These are phyloP conservation scores for Pygocentrus nattereri DNA, from an alignment of 2,797 vertebrate genomes.

Conservation along the genomic window DNA sequence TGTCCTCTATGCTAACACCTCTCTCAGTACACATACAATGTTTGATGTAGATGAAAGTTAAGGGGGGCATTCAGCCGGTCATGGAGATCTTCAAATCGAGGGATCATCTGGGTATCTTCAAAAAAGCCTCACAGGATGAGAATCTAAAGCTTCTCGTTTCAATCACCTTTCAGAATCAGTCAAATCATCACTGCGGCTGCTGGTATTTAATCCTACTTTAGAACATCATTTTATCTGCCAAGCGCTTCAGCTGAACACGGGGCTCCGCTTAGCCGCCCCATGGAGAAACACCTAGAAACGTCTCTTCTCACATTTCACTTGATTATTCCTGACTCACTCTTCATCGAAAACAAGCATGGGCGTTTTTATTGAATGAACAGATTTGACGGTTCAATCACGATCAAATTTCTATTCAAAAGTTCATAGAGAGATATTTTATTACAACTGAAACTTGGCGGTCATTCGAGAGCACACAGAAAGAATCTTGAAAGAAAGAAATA, in stretches of 20 bases:
- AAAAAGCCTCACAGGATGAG: background rate
- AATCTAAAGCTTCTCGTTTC: constrained; percentile 16
- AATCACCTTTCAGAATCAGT: background rate
- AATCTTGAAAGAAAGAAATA: too few relatives aligned
- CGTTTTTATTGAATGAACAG: too few relatives aligned
- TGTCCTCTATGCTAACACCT: background rate
- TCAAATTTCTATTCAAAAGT: too few relatives aligned
- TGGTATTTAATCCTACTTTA: background rate
- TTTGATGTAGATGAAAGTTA: constrained; percentile 6
- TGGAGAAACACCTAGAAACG: background rate
- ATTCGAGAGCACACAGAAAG: too few relatives aligned
- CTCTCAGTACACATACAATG: too few relatives aligned
- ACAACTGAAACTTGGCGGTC: too few relatives aligned
- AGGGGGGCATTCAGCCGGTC: background rate
- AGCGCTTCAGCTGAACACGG: background rate
- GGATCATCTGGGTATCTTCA: constrained; percentile 11
- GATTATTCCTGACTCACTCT: background rate
- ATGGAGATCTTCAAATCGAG: constrained; percentile 5
- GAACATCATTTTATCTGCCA: background rate
- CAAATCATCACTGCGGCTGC: background rate
- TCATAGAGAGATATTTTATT: too few relatives aligned
- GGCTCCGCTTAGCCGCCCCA: background rate
- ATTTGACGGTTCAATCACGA: too few relatives aligned
- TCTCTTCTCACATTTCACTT: background rate
- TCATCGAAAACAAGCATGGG: too few relatives aligned